These are phyloP conservation scores for Ephydatia muelleri DNA, from an alignment of 37 sponge, comb jelly and placozoan genomes.

Conservation along the genomic window DNA sequence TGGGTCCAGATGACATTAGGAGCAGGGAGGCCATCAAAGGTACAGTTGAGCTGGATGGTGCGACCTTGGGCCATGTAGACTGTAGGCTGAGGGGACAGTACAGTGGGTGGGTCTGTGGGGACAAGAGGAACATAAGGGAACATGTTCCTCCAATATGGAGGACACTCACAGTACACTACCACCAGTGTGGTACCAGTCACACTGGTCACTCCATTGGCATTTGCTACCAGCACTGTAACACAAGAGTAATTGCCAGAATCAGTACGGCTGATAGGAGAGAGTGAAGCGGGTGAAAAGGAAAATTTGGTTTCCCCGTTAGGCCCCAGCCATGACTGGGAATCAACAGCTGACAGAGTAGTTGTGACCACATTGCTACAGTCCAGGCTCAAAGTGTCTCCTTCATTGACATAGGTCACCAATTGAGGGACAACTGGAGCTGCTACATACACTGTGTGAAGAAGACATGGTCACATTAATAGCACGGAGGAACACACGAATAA, in stretches of 20 bases:
- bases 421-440: neutral
- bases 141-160: too few relatives aligned
- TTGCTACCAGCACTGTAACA: neutral
- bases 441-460: neutral
- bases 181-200: neutral
- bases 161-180: neutral
- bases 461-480: neutral
- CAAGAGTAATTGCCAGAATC: neutral
- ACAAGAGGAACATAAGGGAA: too few relatives aligned
- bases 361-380: neutral
- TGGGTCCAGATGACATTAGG: slow-evolving; percentile 26
- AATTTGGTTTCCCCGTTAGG: neutral
- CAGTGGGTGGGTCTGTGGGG: neutral
- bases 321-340: neutral
- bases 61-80: neutral
- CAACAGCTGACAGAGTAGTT: neutral
- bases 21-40: slow-evolving; percentile 17
- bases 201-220: neutral
- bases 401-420: neutral
- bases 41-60: slow-evolving; percentile 4
- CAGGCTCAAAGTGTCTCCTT: neutral
- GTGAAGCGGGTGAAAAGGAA: neutral
- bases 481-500: neutral
- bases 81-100: neutral
- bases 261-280: neutral